Conservation (phyloP, 2,113 vertebrate genomes). For the Desmodus rotundus region DNA sequence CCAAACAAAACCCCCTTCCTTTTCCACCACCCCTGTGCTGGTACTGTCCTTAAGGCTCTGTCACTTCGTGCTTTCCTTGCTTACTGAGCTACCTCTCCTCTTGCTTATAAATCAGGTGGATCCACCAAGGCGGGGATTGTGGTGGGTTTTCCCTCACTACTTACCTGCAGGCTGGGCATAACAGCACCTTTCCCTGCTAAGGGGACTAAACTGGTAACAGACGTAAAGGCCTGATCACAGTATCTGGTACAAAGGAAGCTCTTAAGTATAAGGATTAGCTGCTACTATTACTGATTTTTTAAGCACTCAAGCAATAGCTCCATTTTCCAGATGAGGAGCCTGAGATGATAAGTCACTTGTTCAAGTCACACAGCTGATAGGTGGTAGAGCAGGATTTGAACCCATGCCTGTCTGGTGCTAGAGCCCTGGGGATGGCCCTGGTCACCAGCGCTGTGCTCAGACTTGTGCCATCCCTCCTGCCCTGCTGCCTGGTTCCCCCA, state of each 20-base stretch:
- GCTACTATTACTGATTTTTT: neutral
- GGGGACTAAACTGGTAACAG: neutral
- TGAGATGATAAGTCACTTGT: neutral
- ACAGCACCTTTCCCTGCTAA: neutral
- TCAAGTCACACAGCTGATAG: neutral
- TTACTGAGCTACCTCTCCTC: neutral
- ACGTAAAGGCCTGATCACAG: neutral
- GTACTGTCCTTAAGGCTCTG: fast-evolving
- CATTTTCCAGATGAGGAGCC: neutral
- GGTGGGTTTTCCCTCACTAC: neutral
- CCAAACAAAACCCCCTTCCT: neutral
- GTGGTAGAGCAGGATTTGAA: neutral
- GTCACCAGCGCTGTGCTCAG: neutral
- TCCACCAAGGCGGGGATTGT: neutral
- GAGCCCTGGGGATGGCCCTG: neutral
- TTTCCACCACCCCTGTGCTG: neutral
- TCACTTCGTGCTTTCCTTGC: neutral
- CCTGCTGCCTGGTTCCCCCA: neutral
- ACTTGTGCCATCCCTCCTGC: neutral
- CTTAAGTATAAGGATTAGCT: neutral
- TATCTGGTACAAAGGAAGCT: neutral
- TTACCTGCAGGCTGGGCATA: neutral
- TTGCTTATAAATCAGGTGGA: neutral
- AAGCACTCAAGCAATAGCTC: neutral
- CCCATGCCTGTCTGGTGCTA: neutral